Evolutionary conservation across 2,888 invertebrate genomes (phyloP), one percentile per base, ranked within the genome.

Genomic region (Blomia tropicalis): DNA sequence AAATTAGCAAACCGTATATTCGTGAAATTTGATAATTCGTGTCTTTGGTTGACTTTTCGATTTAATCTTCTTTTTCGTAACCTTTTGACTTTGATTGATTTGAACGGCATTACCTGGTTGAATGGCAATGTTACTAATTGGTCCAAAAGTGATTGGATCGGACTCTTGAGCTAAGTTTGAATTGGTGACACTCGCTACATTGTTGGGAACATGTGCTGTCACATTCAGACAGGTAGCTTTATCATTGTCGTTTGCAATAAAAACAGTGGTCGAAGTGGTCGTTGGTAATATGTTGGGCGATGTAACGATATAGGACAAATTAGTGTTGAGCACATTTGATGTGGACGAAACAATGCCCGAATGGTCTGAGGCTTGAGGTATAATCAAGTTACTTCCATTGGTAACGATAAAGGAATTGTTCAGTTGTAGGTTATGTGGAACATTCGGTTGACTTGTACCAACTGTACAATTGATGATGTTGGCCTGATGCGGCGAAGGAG

Each of bases 1-100:
- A 56, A 41, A 19, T 22, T 2, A 17, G 47, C 59, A 36, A 41
- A 78, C 78, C 76, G 89, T 89, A 75, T 90, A 89, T 75, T 95
- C 95, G 75, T 95, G 93, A 76, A 95, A 95, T 77, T 95, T 95
- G 70, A 95, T 92, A 62, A 87, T 86, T 69, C 87, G 81, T 23
- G 85, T 80, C 74, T 89, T 89, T 1, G 86, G 83, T 63, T 82
- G 80, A 27, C 81, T 81, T 75, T 87, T 87, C 43, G 83, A 83
- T 73, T 87, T 87, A 23, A 81, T 81, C 73, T 87, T 87, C 73
- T 87, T 89, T 70, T 47, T 47, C 14, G 2, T 14, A 19, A 11
- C 7, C 14, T 56, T 56, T 36, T 3, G 56, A 47, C 22, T 47
- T 47, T 47, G 47, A 23, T 47, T 47, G 25, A 67, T 41, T 66